phyloP scores from a whole-genome alignment of 2,113 vertebrate species.

The Heterochromis multidens region DNA sequence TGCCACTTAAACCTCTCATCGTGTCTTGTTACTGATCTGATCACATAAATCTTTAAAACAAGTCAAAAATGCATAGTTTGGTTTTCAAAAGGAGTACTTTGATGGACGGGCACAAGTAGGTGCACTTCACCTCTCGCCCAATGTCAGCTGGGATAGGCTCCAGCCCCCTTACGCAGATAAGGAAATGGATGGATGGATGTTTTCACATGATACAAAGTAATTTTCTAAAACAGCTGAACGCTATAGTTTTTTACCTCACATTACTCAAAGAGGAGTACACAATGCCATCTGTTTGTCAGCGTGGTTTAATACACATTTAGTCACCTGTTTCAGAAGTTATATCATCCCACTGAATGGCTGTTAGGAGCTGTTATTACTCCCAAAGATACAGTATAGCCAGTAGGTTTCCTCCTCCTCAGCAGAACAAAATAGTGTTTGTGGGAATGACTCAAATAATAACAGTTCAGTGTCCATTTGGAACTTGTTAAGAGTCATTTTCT shows the following conservation, averaged over 20 bases:
- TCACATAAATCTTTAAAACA: neutral
- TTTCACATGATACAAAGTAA: neutral
- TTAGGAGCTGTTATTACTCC: neutral
- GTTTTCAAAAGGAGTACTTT: neutral
- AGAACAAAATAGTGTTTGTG: neutral
- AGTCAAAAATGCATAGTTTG: neutral
- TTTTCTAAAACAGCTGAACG: neutral
- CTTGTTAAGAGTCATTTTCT: neutral
- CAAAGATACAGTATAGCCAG: neutral
- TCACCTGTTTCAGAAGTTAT: neutral
- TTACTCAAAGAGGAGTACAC: neutral
- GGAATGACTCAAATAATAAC: neutral
- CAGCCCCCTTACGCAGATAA: neutral
- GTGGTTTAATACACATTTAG: neutral
- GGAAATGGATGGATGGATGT: neutral
- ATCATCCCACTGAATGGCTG: neutral
- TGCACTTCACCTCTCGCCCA: neutral
- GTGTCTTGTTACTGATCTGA: neutral
- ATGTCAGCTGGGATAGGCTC: neutral
- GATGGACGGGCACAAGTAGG: neutral
- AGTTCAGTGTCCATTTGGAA: neutral
- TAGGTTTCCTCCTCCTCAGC: neutral
- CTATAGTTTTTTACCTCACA: neutral
- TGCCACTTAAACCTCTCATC: neutral
- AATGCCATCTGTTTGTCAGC: neutral